Percentiles rank a stretch among this genome's conserved stretches.
Evolutionary conservation across 2,113 vertebrate genomes (phyloP).

Genomic region (Nettapus auritus): DNA sequence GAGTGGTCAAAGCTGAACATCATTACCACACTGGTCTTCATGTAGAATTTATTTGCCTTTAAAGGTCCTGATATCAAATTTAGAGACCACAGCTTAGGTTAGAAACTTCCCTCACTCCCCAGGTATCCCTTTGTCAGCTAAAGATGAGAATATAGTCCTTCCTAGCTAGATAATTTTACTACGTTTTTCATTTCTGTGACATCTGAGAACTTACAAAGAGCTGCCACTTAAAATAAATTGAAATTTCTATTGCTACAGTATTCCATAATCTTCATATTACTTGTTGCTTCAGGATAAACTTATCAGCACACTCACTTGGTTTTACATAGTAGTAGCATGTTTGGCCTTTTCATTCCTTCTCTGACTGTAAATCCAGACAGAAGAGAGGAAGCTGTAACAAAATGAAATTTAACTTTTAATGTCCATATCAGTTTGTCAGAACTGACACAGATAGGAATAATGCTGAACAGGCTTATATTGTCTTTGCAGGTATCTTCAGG

Average conservation of each 20-base stretch:
- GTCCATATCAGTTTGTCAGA: not conserved
- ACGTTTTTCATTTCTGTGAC: not conserved
- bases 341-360: not conserved
- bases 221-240: not conserved
- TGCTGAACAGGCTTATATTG: not conserved
- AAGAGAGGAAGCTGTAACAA: not conserved
- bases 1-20: not conserved
- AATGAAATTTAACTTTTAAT: not conserved
- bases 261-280: not conserved
- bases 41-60: not conserved
- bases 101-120: fast-evolving
- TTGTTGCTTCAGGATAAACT: not conserved
- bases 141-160: not conserved
- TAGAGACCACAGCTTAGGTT: not conserved
- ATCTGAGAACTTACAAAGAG: not conserved
- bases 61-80: not conserved
- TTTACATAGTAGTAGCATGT: not conserved
- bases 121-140: not conserved
- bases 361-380: not conserved
- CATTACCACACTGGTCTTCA: fast-evolving
- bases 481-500: not conserved
- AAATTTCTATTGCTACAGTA: not conserved
- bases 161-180: not conserved
- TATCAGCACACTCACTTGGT: not conserved
- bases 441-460: not conserved